Evolutionary conservation across 2,797 vertebrate species (phyloP).

Genomic region (Ctenopoma multispine): DNA sequence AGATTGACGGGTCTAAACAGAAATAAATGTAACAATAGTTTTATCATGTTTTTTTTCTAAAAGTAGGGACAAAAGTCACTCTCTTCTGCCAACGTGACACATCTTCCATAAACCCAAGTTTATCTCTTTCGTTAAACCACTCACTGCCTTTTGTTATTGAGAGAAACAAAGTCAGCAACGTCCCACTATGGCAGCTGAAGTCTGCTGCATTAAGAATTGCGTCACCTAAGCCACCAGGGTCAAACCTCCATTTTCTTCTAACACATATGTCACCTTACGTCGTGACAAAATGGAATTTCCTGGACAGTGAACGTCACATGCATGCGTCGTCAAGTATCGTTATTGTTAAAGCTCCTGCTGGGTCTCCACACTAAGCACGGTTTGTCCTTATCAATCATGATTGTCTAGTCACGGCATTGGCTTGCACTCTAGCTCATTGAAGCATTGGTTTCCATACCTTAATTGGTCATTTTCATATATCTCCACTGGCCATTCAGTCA

Average conservation of each 20-base stretch:
- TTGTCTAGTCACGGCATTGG: slow-evolving; percentile 16
- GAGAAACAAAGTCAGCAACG: too few relatives aligned
- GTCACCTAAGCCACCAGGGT: too few relatives aligned
- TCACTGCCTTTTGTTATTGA: too few relatives aligned
- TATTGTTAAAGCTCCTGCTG: slow-evolving; percentile 4
- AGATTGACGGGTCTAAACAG: not conserved
- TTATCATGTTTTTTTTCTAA: not conserved
- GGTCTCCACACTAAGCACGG: slow-evolving; percentile 1
- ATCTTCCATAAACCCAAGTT: slow-evolving; percentile 24
- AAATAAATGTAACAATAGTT: too few relatives aligned
- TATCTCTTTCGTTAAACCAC: not conserved
- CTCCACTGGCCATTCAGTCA: not conserved
- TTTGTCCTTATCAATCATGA: slow-evolving; percentile 38
- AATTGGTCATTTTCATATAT: not conserved
- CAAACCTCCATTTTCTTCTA: too few relatives aligned
- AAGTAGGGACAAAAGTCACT: too few relatives aligned
- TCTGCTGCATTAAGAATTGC: too few relatives aligned
- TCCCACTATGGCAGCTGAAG: too few relatives aligned
- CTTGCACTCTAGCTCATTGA: slow-evolving; percentile 46
- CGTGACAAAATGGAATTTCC: slow-evolving; percentile 67
- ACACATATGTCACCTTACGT: slow-evolving; percentile 57
- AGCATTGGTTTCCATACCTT: not conserved
- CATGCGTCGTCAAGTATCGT: slow-evolving; percentile 56
- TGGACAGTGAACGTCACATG: slow-evolving; percentile 23
- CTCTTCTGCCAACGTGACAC: too few relatives aligned